Evolutionary conservation across 2,113 vertebrate genomes (phyloP).

Genomic region (Anoura caudifer): DNA sequence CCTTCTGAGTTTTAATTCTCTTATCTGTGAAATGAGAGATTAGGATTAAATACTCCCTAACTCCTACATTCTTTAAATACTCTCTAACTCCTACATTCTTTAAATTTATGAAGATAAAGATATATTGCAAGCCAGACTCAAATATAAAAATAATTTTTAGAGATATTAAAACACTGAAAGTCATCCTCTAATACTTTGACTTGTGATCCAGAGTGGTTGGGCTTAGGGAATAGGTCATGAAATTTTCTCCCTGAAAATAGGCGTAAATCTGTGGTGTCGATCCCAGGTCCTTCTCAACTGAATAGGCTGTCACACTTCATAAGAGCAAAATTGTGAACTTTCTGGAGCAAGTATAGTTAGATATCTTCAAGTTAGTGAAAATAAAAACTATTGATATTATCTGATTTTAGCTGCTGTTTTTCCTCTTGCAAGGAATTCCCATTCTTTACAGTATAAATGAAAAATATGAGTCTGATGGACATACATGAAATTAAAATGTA

Average conservation of each 20-base stretch:
- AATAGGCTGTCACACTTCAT: background rate
- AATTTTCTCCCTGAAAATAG: background rate
- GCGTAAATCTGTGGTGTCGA: background rate
- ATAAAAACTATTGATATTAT: background rate
- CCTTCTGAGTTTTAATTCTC: background rate
- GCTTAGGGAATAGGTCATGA: background rate
- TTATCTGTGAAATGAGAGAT: background rate
- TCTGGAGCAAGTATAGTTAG: background rate
- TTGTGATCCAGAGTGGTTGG: background rate
- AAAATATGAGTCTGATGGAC: background rate
- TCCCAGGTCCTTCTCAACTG: background rate
- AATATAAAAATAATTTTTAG: background rate
- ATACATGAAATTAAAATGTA: background rate
- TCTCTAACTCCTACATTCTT: background rate
- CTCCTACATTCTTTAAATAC: background rate
- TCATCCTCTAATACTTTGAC: background rate
- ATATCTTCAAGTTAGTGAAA: background rate
- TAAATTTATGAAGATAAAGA: background rate
- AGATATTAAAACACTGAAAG: background rate
- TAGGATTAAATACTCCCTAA: background rate
- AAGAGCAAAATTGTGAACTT: background rate
- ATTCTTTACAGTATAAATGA: background rate
- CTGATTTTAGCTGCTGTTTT: background rate
- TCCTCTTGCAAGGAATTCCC: background rate
- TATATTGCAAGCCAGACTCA: background rate